These are phyloP conservation scores for Toxotes jaculatrix DNA, from an alignment of 2,113 vertebrate genomes.

Conservation along the genomic window DNA sequence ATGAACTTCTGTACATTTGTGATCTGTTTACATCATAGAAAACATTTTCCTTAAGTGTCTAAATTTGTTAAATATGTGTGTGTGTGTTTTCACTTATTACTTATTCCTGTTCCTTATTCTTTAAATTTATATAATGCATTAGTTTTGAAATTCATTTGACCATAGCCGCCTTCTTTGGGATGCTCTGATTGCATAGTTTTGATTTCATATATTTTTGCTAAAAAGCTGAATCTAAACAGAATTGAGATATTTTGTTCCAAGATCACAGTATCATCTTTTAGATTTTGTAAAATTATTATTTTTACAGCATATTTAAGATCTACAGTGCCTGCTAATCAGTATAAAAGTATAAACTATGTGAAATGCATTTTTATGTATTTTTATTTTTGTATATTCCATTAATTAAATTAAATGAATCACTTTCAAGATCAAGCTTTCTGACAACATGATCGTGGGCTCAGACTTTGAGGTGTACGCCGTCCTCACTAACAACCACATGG, in stretches of 20 bases:
- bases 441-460: slow-evolving; percentile 85
- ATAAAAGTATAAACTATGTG: not conserved
- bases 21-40: not conserved
- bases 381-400: not conserved
- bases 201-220: no score
- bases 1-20: no score
- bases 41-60: not conserved
- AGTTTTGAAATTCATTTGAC: not conserved
- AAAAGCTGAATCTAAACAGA: not conserved
- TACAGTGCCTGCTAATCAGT: not conserved
- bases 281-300: not conserved
- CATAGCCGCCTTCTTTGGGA: not conserved
- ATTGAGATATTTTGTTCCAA: not conserved
- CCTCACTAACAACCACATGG: slow-evolving; percentile 81
- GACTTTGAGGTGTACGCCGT: slow-evolving; percentile 88
- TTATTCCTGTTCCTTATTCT: no score
- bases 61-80: not conserved
- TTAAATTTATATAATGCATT: not conserved
- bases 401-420: not conserved
- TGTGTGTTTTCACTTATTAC: not conserved
- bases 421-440: slow-evolving; percentile 84
- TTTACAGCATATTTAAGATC: not conserved
- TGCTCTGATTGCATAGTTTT: not conserved
- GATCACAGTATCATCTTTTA: not conserved
- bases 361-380: not conserved